These are phyloP conservation scores for Actenoides hombroni DNA, from an alignment of 2,113 vertebrate genomes.

Conservation along the genomic window DNA sequence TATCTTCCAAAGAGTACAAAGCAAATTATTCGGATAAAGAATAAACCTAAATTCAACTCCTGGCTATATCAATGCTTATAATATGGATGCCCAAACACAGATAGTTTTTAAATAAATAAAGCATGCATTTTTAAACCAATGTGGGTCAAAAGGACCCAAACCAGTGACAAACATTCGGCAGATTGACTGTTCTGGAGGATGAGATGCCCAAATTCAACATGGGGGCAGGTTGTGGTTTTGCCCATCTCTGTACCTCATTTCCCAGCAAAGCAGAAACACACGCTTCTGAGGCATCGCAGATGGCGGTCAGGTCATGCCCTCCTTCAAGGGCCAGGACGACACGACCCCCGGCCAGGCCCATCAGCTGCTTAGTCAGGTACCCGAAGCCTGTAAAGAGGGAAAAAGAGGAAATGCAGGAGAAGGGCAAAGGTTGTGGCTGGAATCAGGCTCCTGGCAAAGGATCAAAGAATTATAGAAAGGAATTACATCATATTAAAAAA, in stretches of 20 bases:
- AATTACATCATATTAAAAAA: conserved; percentile 68
- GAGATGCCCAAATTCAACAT: not conserved
- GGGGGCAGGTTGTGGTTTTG: not conserved
- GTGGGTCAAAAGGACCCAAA: not conserved
- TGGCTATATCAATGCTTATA: not conserved
- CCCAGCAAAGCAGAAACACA: conserved; percentile 95
- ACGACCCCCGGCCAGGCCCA: conserved; percentile 92
- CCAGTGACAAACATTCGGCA: rapidly evolving
- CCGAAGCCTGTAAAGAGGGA: conserved; percentile 85
- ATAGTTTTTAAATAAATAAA: not conserved
- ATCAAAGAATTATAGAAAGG: conserved; percentile 66
- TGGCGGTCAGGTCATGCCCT: conserved; percentile 96
- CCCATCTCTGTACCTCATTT: conserved; percentile 84
- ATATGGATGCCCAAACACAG: not conserved
- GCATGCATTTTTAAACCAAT: not conserved
- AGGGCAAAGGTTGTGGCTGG: conserved; percentile 19
- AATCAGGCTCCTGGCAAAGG: conserved; percentile 61
- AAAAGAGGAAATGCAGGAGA: conserved; percentile 57
- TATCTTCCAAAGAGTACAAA: not conserved
- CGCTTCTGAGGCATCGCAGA: conserved; percentile 95
- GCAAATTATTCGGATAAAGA: not conserved
- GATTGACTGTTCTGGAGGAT: not conserved
- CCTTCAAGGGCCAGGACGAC: conserved; percentile 93
- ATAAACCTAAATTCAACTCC: not conserved
- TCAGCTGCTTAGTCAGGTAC: conserved; percentile 97